Conservation (phyloP, 2,797 vertebrate genomes). For the Sebastes hopkinsi region DNA sequence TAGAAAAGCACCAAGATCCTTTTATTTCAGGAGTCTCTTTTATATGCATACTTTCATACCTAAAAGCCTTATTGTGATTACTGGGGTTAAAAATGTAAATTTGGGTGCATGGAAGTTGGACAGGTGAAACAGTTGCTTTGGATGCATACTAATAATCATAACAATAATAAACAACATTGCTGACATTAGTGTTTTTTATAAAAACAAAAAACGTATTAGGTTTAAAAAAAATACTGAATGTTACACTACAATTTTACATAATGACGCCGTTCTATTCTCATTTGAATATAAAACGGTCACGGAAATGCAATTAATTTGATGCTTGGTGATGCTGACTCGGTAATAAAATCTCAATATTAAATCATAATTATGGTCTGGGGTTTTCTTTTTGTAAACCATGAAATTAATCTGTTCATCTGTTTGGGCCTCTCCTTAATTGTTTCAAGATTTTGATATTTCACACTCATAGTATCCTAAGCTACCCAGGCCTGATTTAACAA, state of each 20-base stretch:
- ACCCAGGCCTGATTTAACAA: neutral
- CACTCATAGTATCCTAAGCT: neutral
- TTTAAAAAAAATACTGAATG: neutral
- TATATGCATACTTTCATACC: neutral
- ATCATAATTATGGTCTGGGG: neutral
- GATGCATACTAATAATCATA: neutral
- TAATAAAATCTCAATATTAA: slow-evolving; percentile 12
- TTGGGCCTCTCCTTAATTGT: neutral
- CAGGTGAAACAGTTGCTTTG: neutral
- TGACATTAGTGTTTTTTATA: neutral
- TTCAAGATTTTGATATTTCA: neutral
- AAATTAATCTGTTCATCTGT: neutral
- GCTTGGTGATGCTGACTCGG: neutral
- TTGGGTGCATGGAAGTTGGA: neutral
- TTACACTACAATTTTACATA: neutral
- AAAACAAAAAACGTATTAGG: neutral
- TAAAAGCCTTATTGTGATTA: neutral
- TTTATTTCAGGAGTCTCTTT: neutral
- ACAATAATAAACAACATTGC: neutral
- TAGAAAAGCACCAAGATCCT: neutral
- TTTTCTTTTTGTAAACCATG: neutral
- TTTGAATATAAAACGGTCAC: slow-evolving; percentile 17
- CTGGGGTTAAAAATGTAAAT: neutral
- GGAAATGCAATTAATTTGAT: slow-evolving; percentile 10
- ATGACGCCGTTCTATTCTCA: neutral